Evolutionary conservation across 1,140 invertebrate species (phyloP).

Genomic region (Agrilus planipennis): DNA sequence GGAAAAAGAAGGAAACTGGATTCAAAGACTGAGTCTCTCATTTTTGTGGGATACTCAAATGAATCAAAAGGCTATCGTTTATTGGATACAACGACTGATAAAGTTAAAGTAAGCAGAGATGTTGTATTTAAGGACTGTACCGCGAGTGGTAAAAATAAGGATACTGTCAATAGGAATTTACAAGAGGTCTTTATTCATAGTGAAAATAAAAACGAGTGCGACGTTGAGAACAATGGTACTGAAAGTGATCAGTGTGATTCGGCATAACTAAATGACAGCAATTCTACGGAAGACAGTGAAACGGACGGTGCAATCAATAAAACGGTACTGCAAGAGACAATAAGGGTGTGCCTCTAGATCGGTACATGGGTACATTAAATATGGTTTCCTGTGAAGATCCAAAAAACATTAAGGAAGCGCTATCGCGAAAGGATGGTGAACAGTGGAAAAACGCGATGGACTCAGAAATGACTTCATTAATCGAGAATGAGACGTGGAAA

Average conservation of each 20-base stretch:
- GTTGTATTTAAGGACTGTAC: conserved; percentile 13
- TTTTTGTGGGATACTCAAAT: conserved; percentile 12
- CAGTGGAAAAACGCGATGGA: conserved; percentile 18
- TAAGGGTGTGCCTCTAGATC: not conserved
- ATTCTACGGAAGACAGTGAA: conserved; percentile 14
- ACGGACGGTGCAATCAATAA: not conserved
- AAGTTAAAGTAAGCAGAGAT: conserved; percentile 21
- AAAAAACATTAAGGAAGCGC: conserved; percentile 15
- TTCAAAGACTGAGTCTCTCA: conserved; percentile 2
- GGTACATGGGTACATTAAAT: not conserved
- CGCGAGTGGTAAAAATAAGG: too few relatives aligned
- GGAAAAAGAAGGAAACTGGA: conserved; percentile 10
- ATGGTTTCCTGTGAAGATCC: conserved; percentile 7
- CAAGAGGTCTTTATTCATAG: too few relatives aligned
- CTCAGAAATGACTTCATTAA: conserved; percentile 24
- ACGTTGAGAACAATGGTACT: too few relatives aligned
- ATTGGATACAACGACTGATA: conserved; percentile 22
- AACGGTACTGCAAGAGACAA: not conserved
- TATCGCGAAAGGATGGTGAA: conserved; percentile 14
- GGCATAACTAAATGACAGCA: conserved; percentile 37
- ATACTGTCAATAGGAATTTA: too few relatives aligned
- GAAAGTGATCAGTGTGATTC: too few relatives aligned
- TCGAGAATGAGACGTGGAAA: conserved; percentile 28
- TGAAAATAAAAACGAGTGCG: too few relatives aligned
- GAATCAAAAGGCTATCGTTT: conserved; percentile 33